These are phyloP conservation scores for Gnatocerus cornutus DNA, from an alignment of 2,888 invertebrate genomes.

Conservation along the genomic window DNA sequence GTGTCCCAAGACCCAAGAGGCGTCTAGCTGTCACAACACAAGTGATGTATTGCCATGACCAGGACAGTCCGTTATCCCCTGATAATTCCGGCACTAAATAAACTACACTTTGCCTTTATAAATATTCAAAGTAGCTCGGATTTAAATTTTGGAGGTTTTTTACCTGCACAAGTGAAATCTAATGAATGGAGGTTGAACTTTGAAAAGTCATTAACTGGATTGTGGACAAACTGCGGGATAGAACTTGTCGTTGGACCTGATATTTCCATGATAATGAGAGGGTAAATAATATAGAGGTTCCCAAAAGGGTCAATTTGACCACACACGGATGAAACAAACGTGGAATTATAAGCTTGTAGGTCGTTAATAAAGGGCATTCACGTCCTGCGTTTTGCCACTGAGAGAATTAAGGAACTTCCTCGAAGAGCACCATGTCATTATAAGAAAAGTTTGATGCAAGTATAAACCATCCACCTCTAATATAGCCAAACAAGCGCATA, in stretches of 20 bases:
- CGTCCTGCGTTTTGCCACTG: background rate
- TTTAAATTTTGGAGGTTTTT: conserved; percentile 39
- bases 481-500: too few species aligned
- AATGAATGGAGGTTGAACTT: conserved; percentile 22
- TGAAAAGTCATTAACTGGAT: conserved; percentile 24
- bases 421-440: background rate
- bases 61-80: conserved; percentile 64
- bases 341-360: conserved; percentile 32
- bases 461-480: too few species aligned
- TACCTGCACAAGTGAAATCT: conserved; percentile 15
- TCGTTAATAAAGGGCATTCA: conserved; percentile 28
- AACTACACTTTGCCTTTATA: conserved; percentile 57
- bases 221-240: conserved; percentile 3
- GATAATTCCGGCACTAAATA: conserved; percentile 65
- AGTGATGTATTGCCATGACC: conserved; percentile 66
- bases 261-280: conserved; percentile 36
- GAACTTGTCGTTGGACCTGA: conserved; percentile 17
- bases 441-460: background rate
- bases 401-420: background rate
- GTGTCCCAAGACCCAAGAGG: conserved; percentile 48
- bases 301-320: conserved; percentile 33
- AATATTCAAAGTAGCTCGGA: conserved; percentile 56
- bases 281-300: conserved; percentile 28
- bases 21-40: conserved; percentile 61
- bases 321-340: conserved; percentile 6